Conservation (phyloP, 2,113 vertebrate genomes). For the Pteronura brasiliensis region DNA sequence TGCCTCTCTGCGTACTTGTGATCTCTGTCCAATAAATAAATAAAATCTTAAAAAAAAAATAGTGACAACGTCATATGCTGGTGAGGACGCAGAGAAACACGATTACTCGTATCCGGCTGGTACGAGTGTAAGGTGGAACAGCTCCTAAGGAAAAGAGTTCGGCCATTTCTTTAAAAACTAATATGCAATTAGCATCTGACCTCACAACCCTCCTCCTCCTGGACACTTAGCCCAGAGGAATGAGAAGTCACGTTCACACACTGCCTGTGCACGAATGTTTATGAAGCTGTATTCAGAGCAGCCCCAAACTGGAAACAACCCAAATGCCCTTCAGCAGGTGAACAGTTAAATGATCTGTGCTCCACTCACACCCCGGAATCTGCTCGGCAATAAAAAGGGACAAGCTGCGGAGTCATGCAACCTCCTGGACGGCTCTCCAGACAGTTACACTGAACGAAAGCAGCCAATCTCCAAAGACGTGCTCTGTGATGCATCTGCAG, state of each 20-base stretch:
- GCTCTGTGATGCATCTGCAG: not conserved
- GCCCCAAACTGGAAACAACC: not conserved
- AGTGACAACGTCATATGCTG: not conserved
- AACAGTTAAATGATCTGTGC: not conserved
- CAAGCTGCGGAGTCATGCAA: rapidly evolving
- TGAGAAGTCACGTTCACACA: not conserved
- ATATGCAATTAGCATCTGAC: rapidly evolving
- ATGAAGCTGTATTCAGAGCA: not conserved
- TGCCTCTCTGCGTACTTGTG: too few species aligned
- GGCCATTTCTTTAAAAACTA: not conserved
- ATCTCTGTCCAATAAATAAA: too few species aligned
- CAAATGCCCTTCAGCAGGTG: not conserved
- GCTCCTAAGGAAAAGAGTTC: not conserved
- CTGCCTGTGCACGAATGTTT: not conserved
- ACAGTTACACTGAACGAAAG: not conserved
- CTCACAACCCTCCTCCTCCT: not conserved
- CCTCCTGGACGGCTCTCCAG: not conserved
- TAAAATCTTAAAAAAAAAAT: not conserved
- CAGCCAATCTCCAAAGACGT: not conserved
- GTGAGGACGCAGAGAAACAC: not conserved
- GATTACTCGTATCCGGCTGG: rapidly evolving
- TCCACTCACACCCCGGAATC: rapidly evolving
- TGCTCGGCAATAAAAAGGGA: too few species aligned
- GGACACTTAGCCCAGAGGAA: not conserved
- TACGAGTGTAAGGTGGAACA: rapidly evolving